Conservation (phyloP, 2,113 vertebrate genomes). For the Mus pahari region DNA sequence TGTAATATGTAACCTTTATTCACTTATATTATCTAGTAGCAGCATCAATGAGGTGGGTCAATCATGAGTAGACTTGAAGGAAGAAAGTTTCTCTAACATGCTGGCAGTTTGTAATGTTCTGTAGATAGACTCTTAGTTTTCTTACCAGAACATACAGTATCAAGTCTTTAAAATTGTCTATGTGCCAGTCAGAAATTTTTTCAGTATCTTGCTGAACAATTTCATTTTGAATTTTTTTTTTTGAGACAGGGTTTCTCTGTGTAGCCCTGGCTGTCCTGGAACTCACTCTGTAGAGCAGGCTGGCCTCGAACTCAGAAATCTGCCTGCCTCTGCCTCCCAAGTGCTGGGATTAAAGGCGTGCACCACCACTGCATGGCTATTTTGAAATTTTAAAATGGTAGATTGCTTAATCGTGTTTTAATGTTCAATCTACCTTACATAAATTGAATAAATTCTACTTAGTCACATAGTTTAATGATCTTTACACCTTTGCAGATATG, state of each 20-base stretch:
- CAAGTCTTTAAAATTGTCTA: background rate
- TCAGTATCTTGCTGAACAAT: background rate
- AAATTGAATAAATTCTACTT: background rate
- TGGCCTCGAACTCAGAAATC: too few relatives aligned
- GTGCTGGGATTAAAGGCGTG: too few relatives aligned
- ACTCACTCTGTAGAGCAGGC: too few relatives aligned
- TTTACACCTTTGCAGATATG: background rate
- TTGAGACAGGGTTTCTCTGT: too few relatives aligned
- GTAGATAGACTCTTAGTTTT: background rate
- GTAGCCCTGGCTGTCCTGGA: too few relatives aligned
- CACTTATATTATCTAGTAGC: background rate
- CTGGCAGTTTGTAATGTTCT: background rate
- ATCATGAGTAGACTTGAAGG: background rate
- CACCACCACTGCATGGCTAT: too few relatives aligned
- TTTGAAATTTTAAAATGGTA: background rate
- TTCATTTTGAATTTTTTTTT: background rate
- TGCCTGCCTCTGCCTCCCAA: too few relatives aligned
- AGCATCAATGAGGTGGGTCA: background rate
- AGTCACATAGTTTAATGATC: background rate
- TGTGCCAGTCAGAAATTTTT: background rate
- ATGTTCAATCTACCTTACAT: background rate
- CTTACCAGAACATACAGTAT: background rate
- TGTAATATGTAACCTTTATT: background rate
- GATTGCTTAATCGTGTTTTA: background rate
- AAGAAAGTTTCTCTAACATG: background rate